These are phyloP conservation scores for Labeo rohita DNA, from an alignment of 2,113 vertebrate species.

Conservation along the genomic window DNA sequence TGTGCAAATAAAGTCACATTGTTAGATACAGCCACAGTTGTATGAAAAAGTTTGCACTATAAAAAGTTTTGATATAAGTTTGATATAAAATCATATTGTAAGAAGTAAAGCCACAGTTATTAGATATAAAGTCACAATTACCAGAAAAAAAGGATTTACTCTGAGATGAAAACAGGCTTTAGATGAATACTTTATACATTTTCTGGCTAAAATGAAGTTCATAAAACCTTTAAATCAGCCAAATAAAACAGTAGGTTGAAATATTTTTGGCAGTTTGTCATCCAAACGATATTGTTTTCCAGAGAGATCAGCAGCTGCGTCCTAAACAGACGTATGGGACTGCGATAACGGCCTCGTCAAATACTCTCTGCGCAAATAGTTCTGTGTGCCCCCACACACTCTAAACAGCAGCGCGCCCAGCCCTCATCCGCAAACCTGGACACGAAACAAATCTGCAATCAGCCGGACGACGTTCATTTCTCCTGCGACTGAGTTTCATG, in stretches of 20 bases:
- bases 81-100: neutral
- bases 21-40: no score
- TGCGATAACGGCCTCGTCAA: conserved; percentile 46
- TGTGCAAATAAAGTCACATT: neutral
- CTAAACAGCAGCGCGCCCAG: neutral
- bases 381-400: conserved; percentile 9
- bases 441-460: neutral
- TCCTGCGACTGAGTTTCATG: conserved; percentile 38
- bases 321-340: conserved; percentile 44
- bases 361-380: conserved; percentile 47
- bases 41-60: no score
- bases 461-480: conserved; percentile 36
- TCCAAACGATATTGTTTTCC: conserved; percentile 30
- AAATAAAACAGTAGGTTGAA: neutral
- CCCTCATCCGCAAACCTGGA: conserved; percentile 16
- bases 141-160: neutral
- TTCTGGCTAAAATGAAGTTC: neutral
- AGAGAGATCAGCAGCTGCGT: conserved; percentile 54
- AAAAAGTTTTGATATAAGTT: no score
- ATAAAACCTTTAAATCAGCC: neutral
- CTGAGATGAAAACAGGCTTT: neutral
- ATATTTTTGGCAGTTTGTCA: conserved; percentile 23
- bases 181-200: neutral
- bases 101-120: neutral
- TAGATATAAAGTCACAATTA: neutral